phyloP scores from a whole-genome alignment of 2,113 vertebrate genomes.

The Octodon degus region DNA sequence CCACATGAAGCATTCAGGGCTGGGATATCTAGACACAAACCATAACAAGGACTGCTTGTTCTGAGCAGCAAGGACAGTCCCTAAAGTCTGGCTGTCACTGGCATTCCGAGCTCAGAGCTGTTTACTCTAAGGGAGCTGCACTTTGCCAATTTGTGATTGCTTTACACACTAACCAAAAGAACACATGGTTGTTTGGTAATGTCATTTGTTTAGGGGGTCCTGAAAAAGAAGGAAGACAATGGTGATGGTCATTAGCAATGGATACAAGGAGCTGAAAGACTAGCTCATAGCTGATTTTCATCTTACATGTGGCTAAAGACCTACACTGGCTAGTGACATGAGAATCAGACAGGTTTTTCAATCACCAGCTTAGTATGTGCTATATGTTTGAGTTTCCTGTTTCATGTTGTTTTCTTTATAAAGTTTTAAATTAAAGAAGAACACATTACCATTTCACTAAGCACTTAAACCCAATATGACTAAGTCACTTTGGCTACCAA shows the following conservation, averaged over 20 bases:
- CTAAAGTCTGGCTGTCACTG: not conserved
- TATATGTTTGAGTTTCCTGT: not conserved
- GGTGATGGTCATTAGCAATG: not conserved
- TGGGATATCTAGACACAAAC: not conserved
- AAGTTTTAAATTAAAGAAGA: constrained; percentile 42
- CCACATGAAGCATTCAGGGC: not conserved
- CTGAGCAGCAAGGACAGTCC: not conserved
- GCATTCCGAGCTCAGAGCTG: not conserved
- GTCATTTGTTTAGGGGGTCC: not conserved
- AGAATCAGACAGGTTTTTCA: not conserved
- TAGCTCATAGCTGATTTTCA: not conserved
- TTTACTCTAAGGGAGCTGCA: not conserved
- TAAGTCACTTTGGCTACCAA: not conserved
- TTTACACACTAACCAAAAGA: not conserved
- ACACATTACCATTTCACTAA: not conserved
- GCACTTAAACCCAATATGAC: not conserved
- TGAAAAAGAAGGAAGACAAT: not conserved
- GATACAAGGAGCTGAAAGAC: not conserved
- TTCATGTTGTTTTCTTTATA: not conserved
- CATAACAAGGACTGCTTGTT: not conserved
- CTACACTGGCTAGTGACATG: not conserved
- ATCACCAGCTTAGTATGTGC: not conserved
- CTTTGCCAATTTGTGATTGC: not conserved
- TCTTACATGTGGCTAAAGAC: not conserved
- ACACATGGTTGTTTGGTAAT: not conserved